These are phyloP conservation scores for Oreochromis aureus DNA, from an alignment of 2,113 vertebrate species.

Conservation along the genomic window DNA sequence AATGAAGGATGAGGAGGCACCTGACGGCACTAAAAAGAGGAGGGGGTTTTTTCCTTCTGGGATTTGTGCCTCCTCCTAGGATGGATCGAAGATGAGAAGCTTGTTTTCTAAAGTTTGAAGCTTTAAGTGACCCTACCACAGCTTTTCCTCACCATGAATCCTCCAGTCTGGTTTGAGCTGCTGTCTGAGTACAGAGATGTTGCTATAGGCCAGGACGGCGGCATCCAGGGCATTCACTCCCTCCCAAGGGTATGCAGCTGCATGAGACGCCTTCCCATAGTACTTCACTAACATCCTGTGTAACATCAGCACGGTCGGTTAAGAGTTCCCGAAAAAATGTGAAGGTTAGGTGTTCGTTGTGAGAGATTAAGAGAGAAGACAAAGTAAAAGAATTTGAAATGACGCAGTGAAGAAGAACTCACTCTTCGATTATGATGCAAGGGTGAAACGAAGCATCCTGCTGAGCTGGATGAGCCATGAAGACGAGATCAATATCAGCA, in stretches of 20 bases:
- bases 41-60: not conserved
- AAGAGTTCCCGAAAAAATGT: not conserved
- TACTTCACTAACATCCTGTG: slow-evolving; percentile 85
- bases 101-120: not conserved
- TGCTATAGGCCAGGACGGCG: slow-evolving; percentile 87
- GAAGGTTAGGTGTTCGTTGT: not conserved
- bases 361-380: not conserved
- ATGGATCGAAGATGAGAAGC: not conserved
- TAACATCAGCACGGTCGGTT: not conserved
- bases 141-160: slow-evolving; percentile 77
- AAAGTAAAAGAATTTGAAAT: not conserved
- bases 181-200: slow-evolving; percentile 84
- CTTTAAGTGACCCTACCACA: not conserved
- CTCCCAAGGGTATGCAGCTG: slow-evolving; percentile 86
- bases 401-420: slow-evolving; percentile 30
- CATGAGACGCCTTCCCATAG: slow-evolving; percentile 83
- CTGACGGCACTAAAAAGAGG: not conserved
- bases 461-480: slow-evolving; percentile 89
- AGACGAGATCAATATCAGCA: slow-evolving; percentile 78
- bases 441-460: slow-evolving; percentile 78
- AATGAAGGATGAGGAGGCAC: not conserved
- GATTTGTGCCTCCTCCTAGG: not conserved
- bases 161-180: slow-evolving; percentile 88
- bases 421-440: slow-evolving; percentile 77
- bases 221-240: slow-evolving; percentile 89